A percentile compares a stretch with the other conserved stretches of the same genome.
Conservation (phyloP, 2,797 vertebrate genomes). For the Acanthopagrus latus region DNA sequence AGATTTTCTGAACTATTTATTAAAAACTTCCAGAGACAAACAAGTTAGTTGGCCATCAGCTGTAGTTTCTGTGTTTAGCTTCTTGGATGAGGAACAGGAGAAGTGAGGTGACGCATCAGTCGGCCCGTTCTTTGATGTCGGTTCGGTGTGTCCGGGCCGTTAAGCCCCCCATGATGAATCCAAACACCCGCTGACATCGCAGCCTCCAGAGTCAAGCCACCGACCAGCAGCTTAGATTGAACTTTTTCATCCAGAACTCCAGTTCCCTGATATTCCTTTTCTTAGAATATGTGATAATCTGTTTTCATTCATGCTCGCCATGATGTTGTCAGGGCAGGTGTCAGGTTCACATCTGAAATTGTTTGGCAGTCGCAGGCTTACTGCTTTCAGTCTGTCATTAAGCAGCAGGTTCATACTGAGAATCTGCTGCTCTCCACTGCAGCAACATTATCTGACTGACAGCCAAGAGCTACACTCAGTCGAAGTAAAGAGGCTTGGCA, state of each 20-base stretch:
- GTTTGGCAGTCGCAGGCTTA: neutral
- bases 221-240: neutral
- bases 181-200: too few relatives aligned
- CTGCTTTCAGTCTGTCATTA: neutral
- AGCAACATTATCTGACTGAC: constrained; percentile 5
- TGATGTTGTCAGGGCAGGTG: neutral
- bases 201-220: neutral
- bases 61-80: too few relatives aligned
- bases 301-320: neutral
- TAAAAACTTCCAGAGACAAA: too few relatives aligned
- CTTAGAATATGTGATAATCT: neutral
- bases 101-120: too few relatives aligned
- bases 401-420: constrained; percentile 19
- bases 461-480: constrained; percentile 2
- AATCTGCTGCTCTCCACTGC: neutral
- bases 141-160: too few relatives aligned
- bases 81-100: too few relatives aligned
- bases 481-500: constrained; percentile 11
- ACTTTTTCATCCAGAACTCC: neutral
- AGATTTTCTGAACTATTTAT: too few relatives aligned
- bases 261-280: neutral
- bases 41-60: too few relatives aligned
- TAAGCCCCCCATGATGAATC: too few relatives aligned
- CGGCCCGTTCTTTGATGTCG: too few relatives aligned
- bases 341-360: constrained; percentile 3